Percentiles rank a stretch among this genome's conserved stretches.
Conservation (phyloP, 2,113 vertebrate species). For the Hipposideros armiger region DNA sequence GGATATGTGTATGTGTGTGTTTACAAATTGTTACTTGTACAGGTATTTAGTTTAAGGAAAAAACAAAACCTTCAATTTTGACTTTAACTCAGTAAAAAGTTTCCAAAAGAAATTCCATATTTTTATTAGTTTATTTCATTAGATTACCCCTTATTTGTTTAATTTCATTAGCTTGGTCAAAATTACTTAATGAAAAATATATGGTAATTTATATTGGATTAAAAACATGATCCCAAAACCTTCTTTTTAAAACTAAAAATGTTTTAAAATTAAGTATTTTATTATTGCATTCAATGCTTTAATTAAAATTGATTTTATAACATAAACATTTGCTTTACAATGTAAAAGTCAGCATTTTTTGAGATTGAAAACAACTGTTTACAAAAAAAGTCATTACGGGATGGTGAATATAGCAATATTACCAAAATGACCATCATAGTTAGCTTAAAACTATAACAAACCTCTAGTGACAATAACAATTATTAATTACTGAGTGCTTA, state of each 20-base stretch:
- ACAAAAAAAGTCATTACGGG: background rate
- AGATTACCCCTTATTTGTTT: background rate
- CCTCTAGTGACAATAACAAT: background rate
- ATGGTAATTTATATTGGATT: constrained; percentile 17
- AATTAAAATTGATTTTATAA: constrained; percentile 50
- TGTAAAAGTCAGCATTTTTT: constrained; percentile 47
- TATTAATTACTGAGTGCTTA: background rate
- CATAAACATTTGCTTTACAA: constrained; percentile 18
- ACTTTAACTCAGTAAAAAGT: constrained; percentile 40
- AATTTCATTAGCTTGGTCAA: constrained; percentile 27
- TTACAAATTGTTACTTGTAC: constrained; percentile 21
- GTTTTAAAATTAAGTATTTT: background rate
- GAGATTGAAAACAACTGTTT: constrained; percentile 9
- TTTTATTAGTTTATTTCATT: constrained; percentile 24
- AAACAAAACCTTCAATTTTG: background rate
- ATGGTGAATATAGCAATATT: background rate
- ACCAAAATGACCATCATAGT: background rate
- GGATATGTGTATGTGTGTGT: background rate
- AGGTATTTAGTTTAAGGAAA: background rate
- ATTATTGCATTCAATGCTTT: background rate
- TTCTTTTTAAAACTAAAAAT: background rate
- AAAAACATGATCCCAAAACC: background rate
- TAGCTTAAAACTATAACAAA: constrained; percentile 21
- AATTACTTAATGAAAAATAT: constrained; percentile 43
- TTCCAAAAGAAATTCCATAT: constrained; percentile 40